These are phyloP conservation scores for Apodemia zela DNA, from an alignment of 2,888 invertebrate genomes.

Conservation along the genomic window DNA sequence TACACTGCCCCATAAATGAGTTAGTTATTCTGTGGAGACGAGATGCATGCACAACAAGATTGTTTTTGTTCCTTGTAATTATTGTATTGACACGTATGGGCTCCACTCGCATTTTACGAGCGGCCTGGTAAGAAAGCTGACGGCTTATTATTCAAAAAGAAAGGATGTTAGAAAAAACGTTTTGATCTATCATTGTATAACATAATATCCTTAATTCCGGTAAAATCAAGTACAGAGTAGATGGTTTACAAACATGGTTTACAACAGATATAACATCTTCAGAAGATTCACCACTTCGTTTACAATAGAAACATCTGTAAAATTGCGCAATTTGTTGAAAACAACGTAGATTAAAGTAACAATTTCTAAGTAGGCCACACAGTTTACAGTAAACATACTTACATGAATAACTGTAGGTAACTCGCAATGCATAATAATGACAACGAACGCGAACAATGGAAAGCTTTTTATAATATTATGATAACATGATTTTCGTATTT, in stretches of 20 bases:
- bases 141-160: no score
- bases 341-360: background rate
- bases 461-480: constrained; percentile 3
- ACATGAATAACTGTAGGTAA: constrained; percentile 4
- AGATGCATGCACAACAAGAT: no score
- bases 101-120: no score
- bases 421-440: constrained; percentile 1
- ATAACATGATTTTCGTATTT: constrained; percentile 1
- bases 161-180: no score
- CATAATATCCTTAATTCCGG: no score
- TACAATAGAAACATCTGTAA: background rate
- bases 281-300: background rate
- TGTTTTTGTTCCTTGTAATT: no score
- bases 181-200: no score
- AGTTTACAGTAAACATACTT: background rate
- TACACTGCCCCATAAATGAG: no score
- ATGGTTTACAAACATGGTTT: background rate
- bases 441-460: constrained; percentile 1
- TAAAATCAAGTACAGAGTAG: no score
- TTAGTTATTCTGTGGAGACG: no score
- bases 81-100: no score
- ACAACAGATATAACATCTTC: background rate
- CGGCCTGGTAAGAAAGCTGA: no score
- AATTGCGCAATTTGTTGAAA: background rate
- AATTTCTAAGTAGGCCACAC: constrained; percentile 9